Evolutionary conservation across 2,888 invertebrate species (phyloP).

Genomic region (Bhutanitis thaidina): DNA sequence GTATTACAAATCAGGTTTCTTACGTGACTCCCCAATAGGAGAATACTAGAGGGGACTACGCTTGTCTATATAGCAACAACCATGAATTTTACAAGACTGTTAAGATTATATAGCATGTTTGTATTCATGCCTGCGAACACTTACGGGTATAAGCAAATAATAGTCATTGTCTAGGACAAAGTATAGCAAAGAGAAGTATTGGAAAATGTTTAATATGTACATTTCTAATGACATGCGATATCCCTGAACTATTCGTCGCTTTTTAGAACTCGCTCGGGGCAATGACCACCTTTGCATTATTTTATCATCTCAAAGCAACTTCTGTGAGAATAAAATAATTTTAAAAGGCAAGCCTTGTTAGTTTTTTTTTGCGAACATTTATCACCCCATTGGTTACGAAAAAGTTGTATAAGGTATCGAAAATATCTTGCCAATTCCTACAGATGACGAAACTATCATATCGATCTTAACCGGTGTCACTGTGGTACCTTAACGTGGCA

Average conservation of each 20-base stretch:
- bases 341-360: too few relatives aligned
- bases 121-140: conserved; percentile 8
- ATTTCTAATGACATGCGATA: not conserved
- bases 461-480: too few relatives aligned
- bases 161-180: conserved; percentile 8
- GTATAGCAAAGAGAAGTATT: not conserved
- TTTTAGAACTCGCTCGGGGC: not conserved
- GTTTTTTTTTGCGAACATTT: too few relatives aligned
- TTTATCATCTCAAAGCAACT: not conserved
- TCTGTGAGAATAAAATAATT: not conserved
- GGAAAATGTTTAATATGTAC: not conserved
- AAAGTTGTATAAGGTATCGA: too few relatives aligned
- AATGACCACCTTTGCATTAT: not conserved
- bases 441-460: too few relatives aligned
- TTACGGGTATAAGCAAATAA: conserved; percentile 1
- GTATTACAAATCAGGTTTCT: conserved; percentile 25
- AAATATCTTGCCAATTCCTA: too few relatives aligned
- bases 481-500: too few relatives aligned
- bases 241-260: not conserved
- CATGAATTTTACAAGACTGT: not conserved
- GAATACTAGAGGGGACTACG: conserved; percentile 1
- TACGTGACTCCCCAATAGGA: conserved; percentile 18
- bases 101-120: not conserved
- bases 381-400: too few relatives aligned
- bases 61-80: too few relatives aligned